A percentile compares a stretch with the other conserved stretches of the same genome.
These are phyloP conservation scores for Notamacropus eugenii DNA, from an alignment of 2,797 vertebrate genomes.

Conservation along the genomic window DNA sequence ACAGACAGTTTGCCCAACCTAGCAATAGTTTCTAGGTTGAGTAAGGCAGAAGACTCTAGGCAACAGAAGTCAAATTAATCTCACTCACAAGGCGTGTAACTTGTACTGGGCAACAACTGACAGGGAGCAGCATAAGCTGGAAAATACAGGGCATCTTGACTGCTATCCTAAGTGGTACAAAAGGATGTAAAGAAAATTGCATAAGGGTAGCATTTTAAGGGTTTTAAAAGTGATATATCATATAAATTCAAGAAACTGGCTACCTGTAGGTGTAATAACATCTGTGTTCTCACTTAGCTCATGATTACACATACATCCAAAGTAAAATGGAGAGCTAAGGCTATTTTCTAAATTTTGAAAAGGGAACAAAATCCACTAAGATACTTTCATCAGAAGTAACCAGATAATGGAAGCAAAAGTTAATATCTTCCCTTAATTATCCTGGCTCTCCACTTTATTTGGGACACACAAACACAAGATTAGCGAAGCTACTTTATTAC, in stretches of 20 bases:
- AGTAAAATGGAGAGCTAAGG: conserved; percentile 39
- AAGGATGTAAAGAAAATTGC: not conserved
- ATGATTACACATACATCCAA: not conserved
- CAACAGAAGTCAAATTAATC: not conserved
- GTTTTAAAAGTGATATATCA: not conserved
- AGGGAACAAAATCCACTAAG: not conserved
- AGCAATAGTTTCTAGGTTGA: not conserved
- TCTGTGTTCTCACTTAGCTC: not conserved
- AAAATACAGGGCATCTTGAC: not conserved
- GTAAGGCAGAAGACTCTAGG: not conserved
- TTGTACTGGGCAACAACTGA: not conserved
- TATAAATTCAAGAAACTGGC: not conserved
- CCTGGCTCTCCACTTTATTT: not conserved
- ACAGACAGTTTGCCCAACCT: not conserved
- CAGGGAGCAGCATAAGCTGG: not conserved
- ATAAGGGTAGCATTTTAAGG: not conserved
- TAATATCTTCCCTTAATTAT: not conserved
- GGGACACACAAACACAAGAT: not conserved
- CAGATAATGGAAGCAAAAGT: not conserved
- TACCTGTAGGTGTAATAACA: not conserved
- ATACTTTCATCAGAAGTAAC: conserved; percentile 27
- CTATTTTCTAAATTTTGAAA: not conserved
- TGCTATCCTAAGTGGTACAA: not conserved
- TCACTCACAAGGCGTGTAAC: not conserved
- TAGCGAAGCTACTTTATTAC: not conserved